phyloP scores from a whole-genome alignment of 2,797 vertebrate genomes.

The Pelochelys cantorii region DNA sequence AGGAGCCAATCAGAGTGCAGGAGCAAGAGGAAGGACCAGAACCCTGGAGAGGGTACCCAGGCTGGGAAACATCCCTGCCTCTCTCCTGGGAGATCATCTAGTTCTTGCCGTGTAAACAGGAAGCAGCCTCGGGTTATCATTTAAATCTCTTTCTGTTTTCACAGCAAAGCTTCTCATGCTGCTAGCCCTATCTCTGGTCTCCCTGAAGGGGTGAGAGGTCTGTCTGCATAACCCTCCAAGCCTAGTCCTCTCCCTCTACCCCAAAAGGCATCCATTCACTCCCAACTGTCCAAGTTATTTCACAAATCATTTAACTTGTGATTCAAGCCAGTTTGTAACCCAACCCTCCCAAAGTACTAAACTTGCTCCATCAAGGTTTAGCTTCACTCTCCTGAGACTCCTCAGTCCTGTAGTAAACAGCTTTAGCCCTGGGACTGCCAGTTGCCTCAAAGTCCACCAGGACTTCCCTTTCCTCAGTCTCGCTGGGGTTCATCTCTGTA shows the following conservation, averaged over 20 bases:
- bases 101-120: not conserved
- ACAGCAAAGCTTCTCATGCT: not conserved
- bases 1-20: not conserved
- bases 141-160: not conserved
- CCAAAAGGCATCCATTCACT: not conserved
- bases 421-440: fast-evolving
- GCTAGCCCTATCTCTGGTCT: no score
- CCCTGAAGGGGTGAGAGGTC: not conserved
- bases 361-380: not conserved
- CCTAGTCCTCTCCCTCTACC: not conserved
- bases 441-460: not conserved
- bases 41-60: not conserved
- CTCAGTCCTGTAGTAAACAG: not conserved
- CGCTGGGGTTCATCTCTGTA: not conserved
- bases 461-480: not conserved
- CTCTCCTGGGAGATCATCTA: not conserved
- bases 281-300: not conserved
- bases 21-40: not conserved
- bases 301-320: not conserved
- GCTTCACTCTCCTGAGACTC: not conserved
- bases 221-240: not conserved
- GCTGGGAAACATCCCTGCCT: no score
- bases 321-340: not conserved
- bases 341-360: not conserved
- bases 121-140: not conserved